Conservation (phyloP, 2,888 invertebrate species). For the Pelosia muscerda region DNA sequence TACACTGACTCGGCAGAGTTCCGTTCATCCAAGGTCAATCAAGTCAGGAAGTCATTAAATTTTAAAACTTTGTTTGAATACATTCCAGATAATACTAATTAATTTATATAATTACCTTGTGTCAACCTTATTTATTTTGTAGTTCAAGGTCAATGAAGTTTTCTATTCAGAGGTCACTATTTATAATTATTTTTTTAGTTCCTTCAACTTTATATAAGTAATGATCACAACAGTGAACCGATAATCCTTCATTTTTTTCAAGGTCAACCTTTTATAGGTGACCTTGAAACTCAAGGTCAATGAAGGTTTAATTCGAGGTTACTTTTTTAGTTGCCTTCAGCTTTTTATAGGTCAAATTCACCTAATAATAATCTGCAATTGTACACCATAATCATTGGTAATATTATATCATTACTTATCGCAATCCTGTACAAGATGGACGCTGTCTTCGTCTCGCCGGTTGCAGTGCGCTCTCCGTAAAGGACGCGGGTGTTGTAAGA, state of each 20-base stretch:
- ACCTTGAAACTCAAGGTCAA: background rate
- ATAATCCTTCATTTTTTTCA: background rate
- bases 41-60: background rate
- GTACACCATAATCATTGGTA: conserved; percentile 20
- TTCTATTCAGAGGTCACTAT: background rate
- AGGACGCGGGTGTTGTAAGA: conserved; percentile 78
- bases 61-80: background rate
- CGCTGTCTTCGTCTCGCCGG: conserved; percentile 72
- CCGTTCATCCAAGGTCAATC: background rate
- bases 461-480: conserved; percentile 67
- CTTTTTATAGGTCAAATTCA: conserved; percentile 34
- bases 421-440: conserved; percentile 75
- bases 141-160: background rate
- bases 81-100: background rate
- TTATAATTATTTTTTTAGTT: background rate
- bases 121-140: background rate
- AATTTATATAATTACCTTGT: background rate
- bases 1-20: background rate
- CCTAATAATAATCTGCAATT: background rate
- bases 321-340: background rate
- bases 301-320: background rate
- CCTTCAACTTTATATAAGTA: background rate
- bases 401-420: conserved; percentile 66
- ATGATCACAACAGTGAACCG: conserved; percentile 3
- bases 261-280: background rate